phyloP scores from a whole-genome alignment of 1,140 invertebrate species.

The Pseudomyrmex cubaensis region DNA sequence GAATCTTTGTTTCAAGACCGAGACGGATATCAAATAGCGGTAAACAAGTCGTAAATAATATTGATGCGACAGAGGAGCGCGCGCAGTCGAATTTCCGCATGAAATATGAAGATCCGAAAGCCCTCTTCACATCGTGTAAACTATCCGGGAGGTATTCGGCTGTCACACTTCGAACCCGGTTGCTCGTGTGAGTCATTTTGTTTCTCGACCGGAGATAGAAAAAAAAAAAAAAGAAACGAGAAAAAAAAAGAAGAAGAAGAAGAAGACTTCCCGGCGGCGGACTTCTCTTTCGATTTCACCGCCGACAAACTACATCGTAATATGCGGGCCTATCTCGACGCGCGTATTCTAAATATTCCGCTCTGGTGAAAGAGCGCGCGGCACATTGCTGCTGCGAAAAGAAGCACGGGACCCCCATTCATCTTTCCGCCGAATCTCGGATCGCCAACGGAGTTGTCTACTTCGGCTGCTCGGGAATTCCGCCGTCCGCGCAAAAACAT shows the following conservation, averaged over 20 bases:
- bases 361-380: neutral
- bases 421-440: conserved; percentile 32
- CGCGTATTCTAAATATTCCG: conserved; percentile 38
- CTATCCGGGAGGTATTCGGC: conserved; percentile 38
- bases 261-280: neutral
- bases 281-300: conserved; percentile 55
- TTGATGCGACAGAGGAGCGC: conserved; percentile 5
- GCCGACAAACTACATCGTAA: conserved; percentile 2
- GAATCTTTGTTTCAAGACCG: neutral
- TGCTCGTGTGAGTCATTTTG: neutral
- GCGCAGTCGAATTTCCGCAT: neutral
- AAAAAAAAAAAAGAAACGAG: too few relatives aligned
- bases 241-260: too few relatives aligned
- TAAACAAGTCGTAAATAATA: conserved; percentile 48
- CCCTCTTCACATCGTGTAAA: conserved; percentile 31
- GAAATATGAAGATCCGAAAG: conserved; percentile 33
- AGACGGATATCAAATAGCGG: neutral
- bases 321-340: conserved; percentile 50
- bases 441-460: conserved; percentile 41
- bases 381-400: neutral
- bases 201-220: neutral
- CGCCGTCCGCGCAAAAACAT: conserved; percentile 26
- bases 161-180: conserved; percentile 52
- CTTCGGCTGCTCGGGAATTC: conserved; percentile 26
- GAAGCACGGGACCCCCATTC: conserved; percentile 16